Conservation (phyloP, 2,888 invertebrate species). For the Sinhomidia bicolor region DNA sequence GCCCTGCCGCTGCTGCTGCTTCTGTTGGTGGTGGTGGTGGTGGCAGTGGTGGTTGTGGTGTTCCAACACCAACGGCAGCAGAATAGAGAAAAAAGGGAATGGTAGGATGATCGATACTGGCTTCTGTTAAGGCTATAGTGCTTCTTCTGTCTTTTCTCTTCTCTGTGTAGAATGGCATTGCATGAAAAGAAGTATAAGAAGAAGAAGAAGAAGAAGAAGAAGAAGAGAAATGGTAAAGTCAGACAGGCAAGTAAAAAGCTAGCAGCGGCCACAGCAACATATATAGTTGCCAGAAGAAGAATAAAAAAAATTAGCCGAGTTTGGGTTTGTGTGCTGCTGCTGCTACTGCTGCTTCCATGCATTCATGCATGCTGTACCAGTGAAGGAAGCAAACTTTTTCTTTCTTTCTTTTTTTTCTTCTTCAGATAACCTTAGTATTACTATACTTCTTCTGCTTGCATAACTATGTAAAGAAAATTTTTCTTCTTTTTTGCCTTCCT, state of each 20-base stretch:
- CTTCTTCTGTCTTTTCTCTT: conserved; percentile 15
- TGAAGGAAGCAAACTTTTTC: conserved; percentile 3
- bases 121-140: conserved; percentile 35
- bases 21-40: background rate
- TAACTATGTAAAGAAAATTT: background rate
- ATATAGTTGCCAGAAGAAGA: background rate
- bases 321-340: background rate
- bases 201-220: background rate
- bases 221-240: background rate
- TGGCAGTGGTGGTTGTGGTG: background rate
- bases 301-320: conserved; percentile 18
- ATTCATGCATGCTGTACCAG: background rate
- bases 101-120: conserved; percentile 63
- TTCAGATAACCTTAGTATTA: conserved; percentile 2
- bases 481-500: background rate
- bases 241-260: background rate
- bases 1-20: background rate
- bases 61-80: background rate
- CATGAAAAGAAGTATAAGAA: background rate
- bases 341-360: background rate
- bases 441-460: background rate
- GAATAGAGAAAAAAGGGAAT: background rate
- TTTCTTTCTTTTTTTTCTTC: no score
- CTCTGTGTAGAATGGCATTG: conserved; percentile 10
- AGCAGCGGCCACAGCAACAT: no score